phyloP scores from a whole-genome alignment of 2,888 invertebrate genomes.

The Augiades crinisus region DNA sequence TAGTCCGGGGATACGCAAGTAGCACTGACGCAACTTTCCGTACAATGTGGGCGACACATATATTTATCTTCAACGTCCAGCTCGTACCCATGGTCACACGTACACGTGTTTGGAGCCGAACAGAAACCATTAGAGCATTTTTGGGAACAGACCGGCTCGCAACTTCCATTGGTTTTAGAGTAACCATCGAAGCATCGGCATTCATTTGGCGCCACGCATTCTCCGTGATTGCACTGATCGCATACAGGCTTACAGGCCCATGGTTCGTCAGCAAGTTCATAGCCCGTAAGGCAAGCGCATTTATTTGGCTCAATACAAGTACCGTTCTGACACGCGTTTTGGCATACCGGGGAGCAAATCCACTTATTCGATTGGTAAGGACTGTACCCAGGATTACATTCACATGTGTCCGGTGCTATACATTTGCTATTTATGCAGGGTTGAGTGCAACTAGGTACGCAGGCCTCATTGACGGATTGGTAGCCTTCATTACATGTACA shows the following conservation, averaged over 20 bases:
- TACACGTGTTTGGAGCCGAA: slow-evolving; percentile 37
- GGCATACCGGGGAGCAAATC: slow-evolving; percentile 16
- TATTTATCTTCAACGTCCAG: slow-evolving; percentile 28
- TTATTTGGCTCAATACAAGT: slow-evolving; percentile 22
- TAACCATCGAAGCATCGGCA: slow-evolving; percentile 39
- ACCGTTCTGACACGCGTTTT: slow-evolving; percentile 17
- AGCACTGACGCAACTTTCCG: slow-evolving; percentile 41
- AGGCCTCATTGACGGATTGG: slow-evolving; percentile 28
- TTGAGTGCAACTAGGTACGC: slow-evolving; percentile 28
- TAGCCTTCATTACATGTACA: slow-evolving; percentile 41
- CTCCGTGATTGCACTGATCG: slow-evolving; percentile 47
- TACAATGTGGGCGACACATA: slow-evolving; percentile 40
- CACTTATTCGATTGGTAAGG: slow-evolving; percentile 3
- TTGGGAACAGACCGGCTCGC: slow-evolving; percentile 38
- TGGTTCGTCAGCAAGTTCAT: neutral
- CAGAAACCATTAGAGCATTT: slow-evolving; percentile 42
- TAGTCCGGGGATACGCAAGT: slow-evolving; percentile 41
- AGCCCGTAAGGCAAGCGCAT: slow-evolving; percentile 23
- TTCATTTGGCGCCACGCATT: slow-evolving; percentile 36
- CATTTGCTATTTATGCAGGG: slow-evolving; percentile 30
- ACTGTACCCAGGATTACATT: slow-evolving; percentile 29
- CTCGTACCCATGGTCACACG: slow-evolving; percentile 25
- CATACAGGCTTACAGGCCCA: slow-evolving; percentile 36
- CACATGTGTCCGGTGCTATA: slow-evolving; percentile 29
- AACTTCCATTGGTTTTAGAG: slow-evolving; percentile 28